phyloP scores from a whole-genome alignment of 2,797 vertebrate species.

The Holocentrus rufus region DNA sequence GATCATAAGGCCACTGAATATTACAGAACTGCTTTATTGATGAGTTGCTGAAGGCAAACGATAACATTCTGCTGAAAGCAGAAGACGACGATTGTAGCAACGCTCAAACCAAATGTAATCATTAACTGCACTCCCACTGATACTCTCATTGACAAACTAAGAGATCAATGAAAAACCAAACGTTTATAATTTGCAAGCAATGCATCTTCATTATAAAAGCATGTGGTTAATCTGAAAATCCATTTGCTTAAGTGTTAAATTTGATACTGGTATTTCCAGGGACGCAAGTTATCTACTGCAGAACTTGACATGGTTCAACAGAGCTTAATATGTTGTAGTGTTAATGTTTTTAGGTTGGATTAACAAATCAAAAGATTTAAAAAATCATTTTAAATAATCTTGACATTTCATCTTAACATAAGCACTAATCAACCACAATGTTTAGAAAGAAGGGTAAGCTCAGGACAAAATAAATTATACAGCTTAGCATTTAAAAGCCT shows the following conservation, averaged over 20 bases:
- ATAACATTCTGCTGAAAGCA: slow-evolving; percentile 80
- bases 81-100: slow-evolving; percentile 83
- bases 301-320: slow-evolving; percentile 34
- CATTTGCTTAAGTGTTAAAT: slow-evolving; percentile 16
- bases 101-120: slow-evolving; percentile 72
- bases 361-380: slow-evolving; percentile 38
- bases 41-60: slow-evolving; percentile 79
- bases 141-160: slow-evolving; percentile 62
- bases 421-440: slow-evolving; percentile 74
- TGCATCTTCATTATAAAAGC: slow-evolving; percentile 45
- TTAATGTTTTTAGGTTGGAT: slow-evolving; percentile 43
- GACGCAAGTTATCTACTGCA: slow-evolving; percentile 44
- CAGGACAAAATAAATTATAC: slow-evolving; percentile 72
- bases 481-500: slow-evolving; percentile 76
- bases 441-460: slow-evolving; percentile 62
- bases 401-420: slow-evolving; percentile 51
- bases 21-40: slow-evolving; percentile 80
- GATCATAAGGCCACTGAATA: slow-evolving; percentile 46
- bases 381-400: slow-evolving; percentile 56
- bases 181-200: slow-evolving; percentile 36
- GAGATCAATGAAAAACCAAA: slow-evolving; percentile 41
- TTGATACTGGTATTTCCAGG: slow-evolving; percentile 29
- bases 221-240: slow-evolving; percentile 44
- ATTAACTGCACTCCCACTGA: slow-evolving; percentile 63
- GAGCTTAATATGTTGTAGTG: slow-evolving; percentile 59